These are phyloP conservation scores for Sisor rabdophorus DNA, from an alignment of 2,113 vertebrate species.

Conservation along the genomic window DNA sequence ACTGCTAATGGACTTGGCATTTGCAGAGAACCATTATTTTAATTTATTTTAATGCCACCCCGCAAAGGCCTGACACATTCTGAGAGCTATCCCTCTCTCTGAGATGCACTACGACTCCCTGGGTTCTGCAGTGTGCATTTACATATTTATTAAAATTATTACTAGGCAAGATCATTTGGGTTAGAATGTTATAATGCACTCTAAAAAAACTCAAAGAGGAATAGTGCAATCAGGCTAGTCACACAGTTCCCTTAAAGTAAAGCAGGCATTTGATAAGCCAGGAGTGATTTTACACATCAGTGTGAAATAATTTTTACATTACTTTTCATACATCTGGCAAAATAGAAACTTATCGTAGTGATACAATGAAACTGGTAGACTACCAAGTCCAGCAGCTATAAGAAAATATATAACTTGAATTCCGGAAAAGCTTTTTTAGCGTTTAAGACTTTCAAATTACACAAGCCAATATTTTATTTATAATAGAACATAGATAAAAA, in stretches of 20 bases:
- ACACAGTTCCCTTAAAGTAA: conserved; percentile 15
- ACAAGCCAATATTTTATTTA: too few species aligned
- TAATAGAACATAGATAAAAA: too few species aligned
- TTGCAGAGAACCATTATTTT: conserved; percentile 49
- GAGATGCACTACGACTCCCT: conserved; percentile 29
- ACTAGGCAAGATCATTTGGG: conserved; percentile 44
- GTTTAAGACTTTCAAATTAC: too few species aligned
- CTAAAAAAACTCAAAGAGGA: conserved; percentile 18
- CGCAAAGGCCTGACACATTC: conserved; percentile 39
- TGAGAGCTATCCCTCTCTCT: conserved; percentile 47
- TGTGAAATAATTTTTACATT: neutral
- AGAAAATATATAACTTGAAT: too few species aligned
- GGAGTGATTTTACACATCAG: neutral
- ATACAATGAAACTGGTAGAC: too few species aligned
- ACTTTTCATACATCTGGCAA: neutral
- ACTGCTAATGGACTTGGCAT: conserved; percentile 54
- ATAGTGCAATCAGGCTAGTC: conserved; percentile 25
- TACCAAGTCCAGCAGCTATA: too few species aligned
- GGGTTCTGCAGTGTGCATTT: conserved; percentile 39
- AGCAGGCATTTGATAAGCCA: conserved; percentile 15
- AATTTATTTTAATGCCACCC: conserved; percentile 54
- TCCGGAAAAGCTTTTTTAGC: too few species aligned
- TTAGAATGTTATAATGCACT: conserved; percentile 39
- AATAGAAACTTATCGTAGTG: neutral
- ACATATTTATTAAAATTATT: conserved; percentile 53